phyloP scores from a whole-genome alignment of 2,888 invertebrate species.

The Frankliniella fusca region DNA sequence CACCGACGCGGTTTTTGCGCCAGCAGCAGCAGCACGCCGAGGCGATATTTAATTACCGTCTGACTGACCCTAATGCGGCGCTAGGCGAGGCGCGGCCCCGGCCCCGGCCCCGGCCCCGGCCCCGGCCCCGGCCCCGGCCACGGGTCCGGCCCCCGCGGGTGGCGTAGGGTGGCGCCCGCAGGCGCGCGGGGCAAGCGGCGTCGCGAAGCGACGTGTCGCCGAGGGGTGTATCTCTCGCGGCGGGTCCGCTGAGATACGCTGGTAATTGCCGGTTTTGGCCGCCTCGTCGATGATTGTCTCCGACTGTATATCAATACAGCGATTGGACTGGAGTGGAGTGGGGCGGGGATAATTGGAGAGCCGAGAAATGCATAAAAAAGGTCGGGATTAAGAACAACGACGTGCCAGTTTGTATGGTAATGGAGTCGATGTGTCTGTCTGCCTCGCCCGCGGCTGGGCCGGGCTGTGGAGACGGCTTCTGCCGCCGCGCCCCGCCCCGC shows the following conservation, averaged over 20 bases:
- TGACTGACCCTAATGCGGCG: slow-evolving; percentile 3
- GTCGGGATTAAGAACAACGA: background rate
- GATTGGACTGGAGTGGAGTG: too few relatives aligned
- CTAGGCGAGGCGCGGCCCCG: background rate
- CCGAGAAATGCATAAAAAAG: background rate
- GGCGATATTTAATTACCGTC: background rate
- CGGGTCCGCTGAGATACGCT: background rate
- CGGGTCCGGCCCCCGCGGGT: too few relatives aligned
- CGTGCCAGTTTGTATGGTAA: slow-evolving; percentile 21
- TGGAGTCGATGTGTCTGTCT: background rate
- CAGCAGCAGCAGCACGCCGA: too few relatives aligned
- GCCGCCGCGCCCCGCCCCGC: too few relatives aligned
- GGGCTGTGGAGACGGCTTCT: too few relatives aligned
- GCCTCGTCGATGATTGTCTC: background rate
- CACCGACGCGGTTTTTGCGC: too few relatives aligned
- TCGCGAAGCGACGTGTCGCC: background rate
- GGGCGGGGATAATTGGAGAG: too few relatives aligned
- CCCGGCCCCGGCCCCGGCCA: background rate
- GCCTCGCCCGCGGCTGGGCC: background rate
- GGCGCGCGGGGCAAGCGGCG: too few relatives aligned
- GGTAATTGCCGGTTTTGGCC: background rate
- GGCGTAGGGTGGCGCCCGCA: too few relatives aligned
- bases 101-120: background rate
- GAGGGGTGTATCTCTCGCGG: background rate
- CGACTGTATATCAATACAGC: background rate